These are phyloP conservation scores for Sitta carolinensis DNA, from an alignment of 2,797 vertebrate species.

Conservation along the genomic window DNA sequence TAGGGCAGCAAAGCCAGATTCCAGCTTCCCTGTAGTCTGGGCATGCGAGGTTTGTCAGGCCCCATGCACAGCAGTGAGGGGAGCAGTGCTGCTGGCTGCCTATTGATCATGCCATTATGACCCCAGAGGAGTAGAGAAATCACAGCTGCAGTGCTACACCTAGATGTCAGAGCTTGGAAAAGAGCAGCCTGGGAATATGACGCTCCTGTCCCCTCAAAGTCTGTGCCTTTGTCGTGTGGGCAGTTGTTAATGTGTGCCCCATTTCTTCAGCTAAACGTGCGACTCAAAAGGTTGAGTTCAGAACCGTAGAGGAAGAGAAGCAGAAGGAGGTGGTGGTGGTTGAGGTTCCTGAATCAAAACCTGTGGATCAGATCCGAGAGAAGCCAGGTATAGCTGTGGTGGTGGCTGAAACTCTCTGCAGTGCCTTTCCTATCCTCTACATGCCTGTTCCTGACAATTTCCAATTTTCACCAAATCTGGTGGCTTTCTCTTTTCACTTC, in stretches of 20 bases:
- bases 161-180: neutral
- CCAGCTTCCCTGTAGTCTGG: neutral
- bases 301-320: conserved; percentile 71
- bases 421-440: conserved; percentile 46
- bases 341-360: conserved; percentile 70
- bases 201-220: neutral
- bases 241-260: conserved; percentile 67
- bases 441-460: neutral
- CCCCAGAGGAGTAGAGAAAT: neutral
- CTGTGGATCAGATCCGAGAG: conserved; percentile 63
- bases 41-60: accelerated
- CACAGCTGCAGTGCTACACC: neutral
- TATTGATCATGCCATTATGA: accelerated
- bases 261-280: conserved; percentile 79
- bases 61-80: accelerated
- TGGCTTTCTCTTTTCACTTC: neutral
- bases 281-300: conserved; percentile 77
- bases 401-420: conserved; percentile 61
- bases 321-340: conserved; percentile 73
- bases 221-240: neutral
- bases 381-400: conserved; percentile 74
- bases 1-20: neutral
- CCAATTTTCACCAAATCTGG: conserved; percentile 15
- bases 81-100: no score
- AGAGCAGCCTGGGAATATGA: neutral